Base-by-base conservation (phyloP, 2,797 vertebrate species). In the Martes flavigula region DNA sequence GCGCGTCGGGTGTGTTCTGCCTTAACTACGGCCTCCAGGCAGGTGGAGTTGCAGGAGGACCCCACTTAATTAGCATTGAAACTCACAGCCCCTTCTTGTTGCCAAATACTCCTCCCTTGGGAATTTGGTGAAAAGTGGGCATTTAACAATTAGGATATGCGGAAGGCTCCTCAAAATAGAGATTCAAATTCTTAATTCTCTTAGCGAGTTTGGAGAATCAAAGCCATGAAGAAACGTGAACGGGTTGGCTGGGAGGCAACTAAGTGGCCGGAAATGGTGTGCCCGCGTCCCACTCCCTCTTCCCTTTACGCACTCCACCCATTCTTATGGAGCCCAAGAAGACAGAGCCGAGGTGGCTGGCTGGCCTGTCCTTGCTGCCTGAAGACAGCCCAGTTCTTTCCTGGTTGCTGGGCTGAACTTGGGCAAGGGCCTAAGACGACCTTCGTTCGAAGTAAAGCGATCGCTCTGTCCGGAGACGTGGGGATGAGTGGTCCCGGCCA, bases 41-140 rank as follows among this genome's bases (percentile, higher is more conserved):
- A 96, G 91, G 95, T 93, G 88, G 77, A 77, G 46, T 87, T 88
- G 70, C 7, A 6, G 23, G 18, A 87, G 82, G 83, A 62, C 60
- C 66, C 51, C 87, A 68, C 86, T 94, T 96, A 94, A 94, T 96
- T 92, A 96, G 89, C 91, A 89, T 97, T 95, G 78, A 94, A 90
- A 97, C 96, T 94, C 93, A 91, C 97, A 96, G 73, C 10, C 92
- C 94, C 64, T 32, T 85, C 87, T 92, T 60, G 68, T 38, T 85
- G 75, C 93, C 97, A 94, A 97, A 94, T 92, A 88, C 87, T 90
- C 90, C 84, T 96, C 96, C 88, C 94, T 66, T 2, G 83, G 88
- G 96, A 94, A 96, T 96, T 64, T 95, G 90, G 94, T 95, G 96
- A 91, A 95, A 97, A 91, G 72, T 64, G 23, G 73, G 75, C 88